These are phyloP conservation scores for Plodia interpunctella DNA, from an alignment of 1,140 invertebrate species.

Conservation along the genomic window DNA sequence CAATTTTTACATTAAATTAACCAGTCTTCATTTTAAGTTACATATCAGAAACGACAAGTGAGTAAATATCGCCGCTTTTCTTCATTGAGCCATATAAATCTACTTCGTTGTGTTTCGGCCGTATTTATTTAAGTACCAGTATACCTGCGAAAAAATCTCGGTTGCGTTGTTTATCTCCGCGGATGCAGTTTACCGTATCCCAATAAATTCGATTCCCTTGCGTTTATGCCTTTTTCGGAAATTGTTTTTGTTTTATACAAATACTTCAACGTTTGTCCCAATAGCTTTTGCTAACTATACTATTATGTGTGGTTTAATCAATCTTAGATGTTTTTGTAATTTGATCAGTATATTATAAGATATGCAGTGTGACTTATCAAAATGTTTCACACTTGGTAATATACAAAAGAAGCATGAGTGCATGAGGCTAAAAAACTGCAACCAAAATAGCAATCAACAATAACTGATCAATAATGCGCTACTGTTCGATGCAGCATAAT, in stretches of 20 bases:
- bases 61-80: neutral
- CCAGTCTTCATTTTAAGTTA: neutral
- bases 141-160: constrained; percentile 20
- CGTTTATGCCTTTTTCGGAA: neutral
- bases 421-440: neutral
- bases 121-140: too few species aligned
- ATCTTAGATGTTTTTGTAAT: too few species aligned
- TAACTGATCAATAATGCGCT: neutral
- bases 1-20: too few species aligned
- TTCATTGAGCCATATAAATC: constrained; percentile 21
- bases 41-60: neutral
- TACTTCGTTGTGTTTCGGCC: constrained; percentile 16
- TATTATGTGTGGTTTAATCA: too few species aligned
- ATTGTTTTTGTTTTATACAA: neutral
- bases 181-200: constrained; percentile 9
- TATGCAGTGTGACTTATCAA: neutral
- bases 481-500: neutral
- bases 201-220: constrained; percentile 8
- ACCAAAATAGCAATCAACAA: neutral
- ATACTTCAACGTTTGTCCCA: too few species aligned
- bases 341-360: too few species aligned
- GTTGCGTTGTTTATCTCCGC: constrained; percentile 9
- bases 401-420: too few species aligned
- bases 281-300: too few species aligned
- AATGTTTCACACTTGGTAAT: too few species aligned